Evolutionary conservation across 2,797 vertebrate species (phyloP).

Genomic region (Microctenopoma lineatum): DNA sequence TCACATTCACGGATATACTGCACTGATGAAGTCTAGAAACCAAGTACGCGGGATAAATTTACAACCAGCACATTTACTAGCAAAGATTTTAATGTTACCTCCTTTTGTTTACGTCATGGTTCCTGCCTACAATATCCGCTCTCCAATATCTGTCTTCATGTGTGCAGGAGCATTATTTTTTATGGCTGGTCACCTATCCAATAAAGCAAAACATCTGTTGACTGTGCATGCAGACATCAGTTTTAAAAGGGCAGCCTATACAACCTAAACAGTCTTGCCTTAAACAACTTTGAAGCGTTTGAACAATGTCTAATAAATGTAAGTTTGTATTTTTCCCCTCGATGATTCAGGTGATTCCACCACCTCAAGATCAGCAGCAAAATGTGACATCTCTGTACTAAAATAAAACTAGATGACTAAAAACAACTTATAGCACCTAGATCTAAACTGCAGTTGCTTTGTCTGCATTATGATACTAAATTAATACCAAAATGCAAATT

Average conservation of each 20-base stretch:
- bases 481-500: no score
- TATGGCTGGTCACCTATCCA: slow-evolving; percentile 3
- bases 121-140: background rate
- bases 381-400: background rate
- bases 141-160: background rate
- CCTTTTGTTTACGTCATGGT: slow-evolving; percentile 5
- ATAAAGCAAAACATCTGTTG: slow-evolving; percentile 26
- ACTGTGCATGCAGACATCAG: slow-evolving; percentile 18
- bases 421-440: background rate
- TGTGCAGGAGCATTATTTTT: background rate
- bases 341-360: background rate
- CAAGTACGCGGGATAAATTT: background rate
- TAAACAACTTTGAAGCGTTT: no score
- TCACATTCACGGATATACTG: slow-evolving; percentile 31
- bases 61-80: slow-evolving; percentile 5
- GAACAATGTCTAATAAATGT: no score
- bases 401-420: background rate
- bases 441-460: background rate
- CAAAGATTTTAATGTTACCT: background rate
- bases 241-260: background rate
- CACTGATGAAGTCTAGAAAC: slow-evolving; percentile 19
- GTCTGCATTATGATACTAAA: no score
- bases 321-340: no score
- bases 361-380: background rate
- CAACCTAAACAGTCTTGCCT: no score